A percentile compares a stretch with the other conserved stretches of the same genome.
Evolutionary conservation across 2,888 invertebrate genomes (phyloP).

Genomic region (Lepeophtheirus nordmannii): DNA sequence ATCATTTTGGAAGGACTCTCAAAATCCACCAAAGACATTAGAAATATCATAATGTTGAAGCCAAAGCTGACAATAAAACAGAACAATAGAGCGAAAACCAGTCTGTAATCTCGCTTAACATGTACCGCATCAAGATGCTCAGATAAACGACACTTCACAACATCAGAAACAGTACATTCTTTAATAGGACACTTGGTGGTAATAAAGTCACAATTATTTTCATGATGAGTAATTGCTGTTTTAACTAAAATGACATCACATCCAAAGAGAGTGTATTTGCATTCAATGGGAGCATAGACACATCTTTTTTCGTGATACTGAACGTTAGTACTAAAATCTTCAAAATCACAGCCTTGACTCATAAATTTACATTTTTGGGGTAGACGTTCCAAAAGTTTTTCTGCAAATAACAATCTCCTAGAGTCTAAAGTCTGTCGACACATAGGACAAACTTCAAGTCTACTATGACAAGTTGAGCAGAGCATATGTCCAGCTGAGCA

Average conservation of each 20-base stretch:
- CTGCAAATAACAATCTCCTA: conserved; percentile 13
- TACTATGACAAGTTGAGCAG: background rate
- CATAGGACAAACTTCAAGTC: conserved; percentile 10
- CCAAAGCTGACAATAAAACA: background rate
- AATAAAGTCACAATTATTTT: background rate
- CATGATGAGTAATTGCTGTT: background rate
- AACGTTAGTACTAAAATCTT: background rate
- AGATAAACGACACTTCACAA: background rate
- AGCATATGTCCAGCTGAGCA: conserved; percentile 12
- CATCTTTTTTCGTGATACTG: background rate
- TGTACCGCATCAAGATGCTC: background rate
- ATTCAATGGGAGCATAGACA: background rate
- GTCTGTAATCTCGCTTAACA: background rate
- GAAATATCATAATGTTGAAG: background rate
- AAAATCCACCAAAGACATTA: no score
- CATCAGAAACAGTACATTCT: background rate
- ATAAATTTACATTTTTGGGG: background rate
- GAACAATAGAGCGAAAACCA: background rate
- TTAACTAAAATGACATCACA: background rate
- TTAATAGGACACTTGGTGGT: background rate
- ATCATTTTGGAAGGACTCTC: no score
- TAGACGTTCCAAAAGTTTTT: conserved; percentile 9
- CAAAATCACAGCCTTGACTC: background rate
- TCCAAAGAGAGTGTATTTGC: background rate
- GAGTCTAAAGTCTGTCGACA: background rate